Base-by-base conservation (phyloP, 2,113 vertebrate genomes). In the Xerus inauris region DNA sequence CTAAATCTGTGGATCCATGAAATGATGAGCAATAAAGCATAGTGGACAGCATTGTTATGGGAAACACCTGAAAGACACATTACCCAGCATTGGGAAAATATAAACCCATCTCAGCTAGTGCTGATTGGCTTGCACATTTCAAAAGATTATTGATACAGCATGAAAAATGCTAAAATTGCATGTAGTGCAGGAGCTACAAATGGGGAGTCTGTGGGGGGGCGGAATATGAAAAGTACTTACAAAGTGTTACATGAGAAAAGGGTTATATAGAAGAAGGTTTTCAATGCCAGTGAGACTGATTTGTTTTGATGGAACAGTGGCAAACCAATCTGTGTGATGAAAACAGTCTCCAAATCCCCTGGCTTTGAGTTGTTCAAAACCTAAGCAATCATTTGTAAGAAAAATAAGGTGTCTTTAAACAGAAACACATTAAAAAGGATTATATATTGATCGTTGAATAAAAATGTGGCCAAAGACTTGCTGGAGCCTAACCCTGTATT, bases 141-240 rank as follows among this genome's bases (percentile, higher is more conserved):
- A 89, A n/a, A 92, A 93, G 65, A 32, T 62, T 62, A 62, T 62
- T 67, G 67, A 81, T 49, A 73, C 4, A 28, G 38, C 2, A 3
- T 94, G 80, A 91, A 95, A 95, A 86, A 80, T 57, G 40, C 87
- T 90, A 92, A 95, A 92, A 38, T 80, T 89, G 22, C 1, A 45
- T 59, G 30, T 8, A 42, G 7, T 59, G 32, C 72, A 79, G 13
- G 49, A 87, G 83, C 51, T 94, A 26, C 47, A 73, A 17, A 82
- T 91, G 11, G 92, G 83, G 51, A 92, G 14, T 90, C 59, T 80
- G 3, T 7, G 1, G 59, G 5, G 59, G 22, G 13, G 2, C 69
- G 45, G 40, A 47, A 40, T 45, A 85, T 94, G 49, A 62, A 80
- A 80, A 91, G 72, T 59, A 82, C 12, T 75, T 86, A 54, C 9